Percentiles rank a stretch among this genome's conserved stretches.
Evolutionary conservation across 2,888 invertebrate species (phyloP).

Genomic region (Troides aeacus): DNA sequence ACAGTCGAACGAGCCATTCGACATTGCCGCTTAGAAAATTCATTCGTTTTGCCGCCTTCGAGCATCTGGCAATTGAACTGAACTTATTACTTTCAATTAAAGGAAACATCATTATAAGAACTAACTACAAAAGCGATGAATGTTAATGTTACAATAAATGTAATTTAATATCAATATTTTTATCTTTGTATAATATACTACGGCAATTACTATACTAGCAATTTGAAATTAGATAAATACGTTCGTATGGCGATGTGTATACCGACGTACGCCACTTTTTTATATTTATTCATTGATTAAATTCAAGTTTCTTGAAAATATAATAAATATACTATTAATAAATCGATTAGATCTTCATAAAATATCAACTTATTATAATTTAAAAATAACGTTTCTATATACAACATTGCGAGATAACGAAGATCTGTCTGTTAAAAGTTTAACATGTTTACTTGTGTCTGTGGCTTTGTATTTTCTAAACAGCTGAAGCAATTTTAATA

Average conservation of each 20-base stretch:
- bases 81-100: conserved; percentile 30
- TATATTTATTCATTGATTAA: no score
- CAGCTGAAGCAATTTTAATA: not conserved
- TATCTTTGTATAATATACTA: not conserved
- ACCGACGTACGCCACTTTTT: no score
- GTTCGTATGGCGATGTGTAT: not conserved
- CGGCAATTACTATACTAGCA: not conserved
- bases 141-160: not conserved
- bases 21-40: conserved; percentile 56
- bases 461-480: not conserved
- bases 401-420: no score
- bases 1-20: conserved; percentile 52
- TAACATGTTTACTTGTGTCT: not conserved
- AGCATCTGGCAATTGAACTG: conserved; percentile 14
- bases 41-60: conserved; percentile 49
- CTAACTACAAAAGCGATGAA: conserved; percentile 8
- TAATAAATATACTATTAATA: no score
- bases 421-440: not conserved
- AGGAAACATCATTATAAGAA: conserved; percentile 7
- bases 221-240: not conserved
- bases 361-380: no score
- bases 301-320: no score
- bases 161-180: not conserved
- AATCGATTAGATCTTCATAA: no score
- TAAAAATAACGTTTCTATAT: no score